Percentiles rank a stretch among this genome's conserved stretches.
Evolutionary conservation across 2,113 vertebrate species (phyloP).

Genomic region (Lophotis ruficrista): DNA sequence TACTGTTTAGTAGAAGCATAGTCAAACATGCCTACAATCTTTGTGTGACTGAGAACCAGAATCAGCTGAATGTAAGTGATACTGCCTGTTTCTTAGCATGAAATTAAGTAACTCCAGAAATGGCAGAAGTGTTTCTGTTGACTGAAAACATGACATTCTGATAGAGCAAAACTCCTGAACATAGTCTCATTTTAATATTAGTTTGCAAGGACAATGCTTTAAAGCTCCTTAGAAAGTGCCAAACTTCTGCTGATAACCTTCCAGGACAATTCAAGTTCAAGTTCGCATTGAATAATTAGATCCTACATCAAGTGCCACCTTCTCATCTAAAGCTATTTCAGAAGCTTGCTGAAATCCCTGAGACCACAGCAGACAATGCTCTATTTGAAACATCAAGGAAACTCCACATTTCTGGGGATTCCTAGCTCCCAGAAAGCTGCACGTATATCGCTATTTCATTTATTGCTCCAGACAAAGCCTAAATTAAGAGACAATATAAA

Average conservation of each 20-base stretch:
- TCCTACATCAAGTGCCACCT: background rate
- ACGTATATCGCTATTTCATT: background rate
- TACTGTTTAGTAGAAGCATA: background rate
- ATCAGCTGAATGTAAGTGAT: background rate
- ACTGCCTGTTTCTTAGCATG: background rate
- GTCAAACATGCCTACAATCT: background rate
- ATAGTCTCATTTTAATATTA: background rate
- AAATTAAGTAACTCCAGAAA: background rate
- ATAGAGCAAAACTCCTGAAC: background rate
- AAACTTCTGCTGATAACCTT: background rate
- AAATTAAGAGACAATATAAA: background rate
- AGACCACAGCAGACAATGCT: background rate
- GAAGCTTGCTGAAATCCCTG: background rate
- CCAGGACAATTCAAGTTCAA: background rate
- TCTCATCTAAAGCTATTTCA: background rate
- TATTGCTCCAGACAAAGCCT: background rate
- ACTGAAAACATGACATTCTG: background rate
- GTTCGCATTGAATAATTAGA: background rate
- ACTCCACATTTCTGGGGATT: slow-evolving; percentile 17
- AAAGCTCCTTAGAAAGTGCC: background rate
- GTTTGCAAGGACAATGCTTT: background rate
- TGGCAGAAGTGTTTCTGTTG: background rate
- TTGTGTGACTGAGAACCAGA: background rate
- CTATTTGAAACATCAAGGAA: background rate
- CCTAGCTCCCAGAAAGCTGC: background rate